A percentile compares a stretch with the other conserved stretches of the same genome.
phyloP scores from a whole-genome alignment of 2,888 invertebrate genomes.

The Cylindroiulus punctatus region DNA sequence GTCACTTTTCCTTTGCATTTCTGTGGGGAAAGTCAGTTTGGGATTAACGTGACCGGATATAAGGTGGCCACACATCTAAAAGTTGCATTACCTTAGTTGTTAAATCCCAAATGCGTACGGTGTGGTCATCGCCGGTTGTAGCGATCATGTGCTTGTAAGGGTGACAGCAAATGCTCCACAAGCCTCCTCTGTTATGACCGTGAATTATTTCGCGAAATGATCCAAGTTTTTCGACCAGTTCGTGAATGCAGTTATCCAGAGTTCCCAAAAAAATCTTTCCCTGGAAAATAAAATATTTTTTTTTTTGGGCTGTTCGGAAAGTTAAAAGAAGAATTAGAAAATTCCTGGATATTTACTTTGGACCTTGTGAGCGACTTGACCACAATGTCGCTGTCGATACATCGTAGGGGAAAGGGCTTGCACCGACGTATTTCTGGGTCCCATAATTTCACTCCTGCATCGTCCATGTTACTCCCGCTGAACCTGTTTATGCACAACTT shows the following conservation, averaged over 20 bases:
- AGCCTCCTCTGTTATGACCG: conserved; percentile 44
- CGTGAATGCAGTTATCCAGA: conserved; percentile 54
- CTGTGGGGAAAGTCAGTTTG: neutral
- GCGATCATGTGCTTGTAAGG: conserved; percentile 64
- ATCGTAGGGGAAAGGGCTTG: conserved; percentile 54
- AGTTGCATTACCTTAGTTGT: neutral
- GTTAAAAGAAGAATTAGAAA: neutral
- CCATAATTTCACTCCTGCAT: conserved; percentile 56
- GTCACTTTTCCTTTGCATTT: conserved; percentile 22
- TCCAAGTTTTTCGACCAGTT: conserved; percentile 57
- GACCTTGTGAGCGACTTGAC: conserved; percentile 52
- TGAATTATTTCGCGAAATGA: conserved; percentile 49
- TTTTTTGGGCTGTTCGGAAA: too few relatives aligned
- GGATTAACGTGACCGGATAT: too few relatives aligned
- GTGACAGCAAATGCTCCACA: conserved; percentile 60
- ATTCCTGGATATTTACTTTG: neutral
- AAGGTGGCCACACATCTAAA: neutral
- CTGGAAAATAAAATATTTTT: conserved; percentile 19
- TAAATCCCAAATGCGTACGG: conserved; percentile 65
- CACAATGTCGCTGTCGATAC: neutral
- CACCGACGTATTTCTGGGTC: conserved; percentile 57
- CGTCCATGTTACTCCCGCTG: conserved; percentile 40
- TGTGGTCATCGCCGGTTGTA: conserved; percentile 67
- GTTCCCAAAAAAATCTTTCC: conserved; percentile 57
- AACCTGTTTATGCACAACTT: too few relatives aligned